These are phyloP conservation scores for Brevimyrus niger DNA, from an alignment of 2,113 vertebrate genomes.

Conservation along the genomic window DNA sequence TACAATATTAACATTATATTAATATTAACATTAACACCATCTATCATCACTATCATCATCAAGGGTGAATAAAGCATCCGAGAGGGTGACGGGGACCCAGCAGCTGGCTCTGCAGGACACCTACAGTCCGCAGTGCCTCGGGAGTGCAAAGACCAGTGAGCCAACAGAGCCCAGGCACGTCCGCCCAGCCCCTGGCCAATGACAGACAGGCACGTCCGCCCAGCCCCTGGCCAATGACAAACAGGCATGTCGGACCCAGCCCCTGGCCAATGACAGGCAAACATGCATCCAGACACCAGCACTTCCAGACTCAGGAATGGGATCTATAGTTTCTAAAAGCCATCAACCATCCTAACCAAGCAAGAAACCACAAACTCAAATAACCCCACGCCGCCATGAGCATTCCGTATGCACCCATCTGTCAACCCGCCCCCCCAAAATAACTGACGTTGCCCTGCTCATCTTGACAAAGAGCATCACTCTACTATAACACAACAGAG, in stretches of 20 bases:
- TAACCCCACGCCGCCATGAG: background rate
- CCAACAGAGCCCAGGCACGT: background rate
- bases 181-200: background rate
- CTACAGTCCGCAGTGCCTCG: background rate
- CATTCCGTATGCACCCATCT: background rate
- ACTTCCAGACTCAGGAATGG: background rate
- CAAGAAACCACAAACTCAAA: background rate
- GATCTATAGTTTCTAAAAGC: background rate
- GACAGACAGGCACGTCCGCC: background rate
- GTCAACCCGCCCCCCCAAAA: background rate
- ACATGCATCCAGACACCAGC: background rate
- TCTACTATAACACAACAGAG: background rate
- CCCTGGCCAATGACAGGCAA: too few species aligned
- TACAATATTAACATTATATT: too few species aligned
- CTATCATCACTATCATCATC: background rate
- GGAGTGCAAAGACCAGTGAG: background rate
- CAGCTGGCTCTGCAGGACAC: background rate
- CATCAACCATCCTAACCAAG: background rate
- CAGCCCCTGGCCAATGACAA: background rate
- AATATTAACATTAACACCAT: too few species aligned
- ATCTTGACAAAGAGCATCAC: background rate
- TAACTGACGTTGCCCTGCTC: background rate
- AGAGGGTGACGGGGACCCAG: background rate
- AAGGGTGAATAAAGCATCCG: background rate
- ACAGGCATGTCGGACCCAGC: background rate